phyloP scores from a whole-genome alignment of 1,140 invertebrate species.

The Heliconius hermathena region DNA sequence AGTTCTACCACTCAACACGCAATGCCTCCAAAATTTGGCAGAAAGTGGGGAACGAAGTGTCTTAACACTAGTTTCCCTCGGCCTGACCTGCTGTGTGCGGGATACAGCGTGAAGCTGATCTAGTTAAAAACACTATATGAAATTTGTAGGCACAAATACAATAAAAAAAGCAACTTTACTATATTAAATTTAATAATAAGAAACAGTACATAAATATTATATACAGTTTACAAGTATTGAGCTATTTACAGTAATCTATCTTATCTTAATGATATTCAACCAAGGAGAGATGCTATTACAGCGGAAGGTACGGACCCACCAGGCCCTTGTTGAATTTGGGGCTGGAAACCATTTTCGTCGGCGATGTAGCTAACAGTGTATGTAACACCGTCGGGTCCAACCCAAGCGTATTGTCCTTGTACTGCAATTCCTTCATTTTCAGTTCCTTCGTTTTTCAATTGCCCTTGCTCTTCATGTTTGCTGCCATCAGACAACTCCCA shows the following conservation, averaged over 20 bases:
- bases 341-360: constrained; percentile 88
- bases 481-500: constrained; percentile 70
- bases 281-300: constrained; percentile 67
- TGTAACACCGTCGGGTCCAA: constrained; percentile 82
- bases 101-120: too few relatives aligned
- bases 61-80: too few relatives aligned
- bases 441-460: constrained; percentile 83
- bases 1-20: too few relatives aligned
- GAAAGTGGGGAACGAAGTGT: too few relatives aligned
- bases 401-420: constrained; percentile 82
- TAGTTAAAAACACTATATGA: too few relatives aligned
- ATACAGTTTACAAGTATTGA: constrained; percentile 55
- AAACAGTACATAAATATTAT: constrained; percentile 73
- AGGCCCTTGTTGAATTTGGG: constrained; percentile 82
- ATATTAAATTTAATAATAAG: constrained; percentile 44
- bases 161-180: constrained; percentile 11
- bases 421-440: constrained; percentile 77
- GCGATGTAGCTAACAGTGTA: constrained; percentile 87
- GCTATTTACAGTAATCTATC: constrained; percentile 56
- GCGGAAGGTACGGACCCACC: constrained; percentile 82
- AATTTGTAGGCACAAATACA: too few relatives aligned
- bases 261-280: constrained; percentile 41
- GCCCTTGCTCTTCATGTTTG: constrained; percentile 84
- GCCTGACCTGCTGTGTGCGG: too few relatives aligned
- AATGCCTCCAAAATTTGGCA: too few relatives aligned